Percentiles rank a stretch among this genome's conserved stretches.
Conservation (phyloP, 2,113 vertebrate species). For the Ageneiosus marmoratus region DNA sequence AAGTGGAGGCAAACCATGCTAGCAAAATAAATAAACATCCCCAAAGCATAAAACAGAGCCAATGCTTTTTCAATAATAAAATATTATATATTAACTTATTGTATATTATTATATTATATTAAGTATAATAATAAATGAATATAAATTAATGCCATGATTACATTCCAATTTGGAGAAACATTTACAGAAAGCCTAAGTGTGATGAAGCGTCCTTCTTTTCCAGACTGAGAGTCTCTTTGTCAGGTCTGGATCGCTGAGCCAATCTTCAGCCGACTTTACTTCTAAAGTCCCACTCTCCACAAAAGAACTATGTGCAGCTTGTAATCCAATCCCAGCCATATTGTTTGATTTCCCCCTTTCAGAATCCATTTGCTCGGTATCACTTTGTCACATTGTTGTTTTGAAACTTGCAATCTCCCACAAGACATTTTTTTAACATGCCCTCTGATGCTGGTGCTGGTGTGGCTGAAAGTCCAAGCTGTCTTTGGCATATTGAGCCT, state of each 20-base stretch:
- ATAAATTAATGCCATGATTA: not conserved
- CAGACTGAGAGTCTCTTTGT: conserved; percentile 47
- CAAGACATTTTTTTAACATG: conserved; percentile 38
- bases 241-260: conserved; percentile 9
- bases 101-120: too few relatives aligned
- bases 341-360: conserved; percentile 59
- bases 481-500: conserved; percentile 28
- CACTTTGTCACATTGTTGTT: conserved; percentile 56
- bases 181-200: conserved; percentile 42
- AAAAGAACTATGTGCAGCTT: conserved; percentile 56
- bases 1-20: too few relatives aligned
- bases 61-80: too few relatives aligned
- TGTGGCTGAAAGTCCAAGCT: conserved; percentile 30
- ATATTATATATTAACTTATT: too few relatives aligned
- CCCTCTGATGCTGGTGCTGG: conserved; percentile 1
- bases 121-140: too few relatives aligned
- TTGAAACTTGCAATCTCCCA: conserved; percentile 44
- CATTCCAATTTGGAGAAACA: conserved; percentile 35
- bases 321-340: conserved; percentile 58
- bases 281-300: conserved; percentile 49
- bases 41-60: too few relatives aligned
- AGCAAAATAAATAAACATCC: too few relatives aligned
- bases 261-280: conserved; percentile 21
- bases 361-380: conserved; percentile 59
- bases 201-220: conserved; percentile 42